Conservation (phyloP, 2,888 invertebrate genomes). For the Ceraclea dissimilis region DNA sequence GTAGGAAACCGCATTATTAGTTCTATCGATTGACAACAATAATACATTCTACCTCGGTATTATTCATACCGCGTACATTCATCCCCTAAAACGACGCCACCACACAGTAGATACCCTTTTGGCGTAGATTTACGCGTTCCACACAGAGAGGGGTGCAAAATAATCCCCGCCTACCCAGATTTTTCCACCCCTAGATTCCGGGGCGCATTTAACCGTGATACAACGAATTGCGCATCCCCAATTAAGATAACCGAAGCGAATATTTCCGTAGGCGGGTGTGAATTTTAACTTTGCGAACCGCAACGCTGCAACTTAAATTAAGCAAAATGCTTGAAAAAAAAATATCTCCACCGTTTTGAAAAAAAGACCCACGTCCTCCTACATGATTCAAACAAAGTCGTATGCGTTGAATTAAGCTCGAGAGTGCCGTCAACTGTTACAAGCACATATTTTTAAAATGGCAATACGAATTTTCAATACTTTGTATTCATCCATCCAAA, state of each 20-base stretch:
- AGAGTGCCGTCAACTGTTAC: no score
- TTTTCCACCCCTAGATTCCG: constrained; percentile 5
- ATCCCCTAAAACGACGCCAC: not conserved
- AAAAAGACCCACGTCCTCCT: no score
- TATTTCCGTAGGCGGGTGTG: constrained; percentile 10
- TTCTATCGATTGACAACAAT: not conserved
- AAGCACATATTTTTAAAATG: no score
- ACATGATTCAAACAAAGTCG: no score
- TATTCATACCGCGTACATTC: not conserved
- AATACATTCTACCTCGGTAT: not conserved
- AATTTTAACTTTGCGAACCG: not conserved
- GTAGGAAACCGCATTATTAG: no score
- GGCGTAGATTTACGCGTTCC: constrained; percentile 1
- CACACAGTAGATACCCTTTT: not conserved
- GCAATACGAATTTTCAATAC: no score
- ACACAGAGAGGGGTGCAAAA: not conserved
- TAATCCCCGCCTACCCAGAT: constrained; percentile 9
- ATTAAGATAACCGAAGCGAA: constrained; percentile 13
- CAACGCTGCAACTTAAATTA: constrained; percentile 1
- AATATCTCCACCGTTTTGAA: no score
- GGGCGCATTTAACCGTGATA: constrained; percentile 11
- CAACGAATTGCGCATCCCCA: constrained; percentile 11
- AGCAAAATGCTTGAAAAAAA: not conserved
- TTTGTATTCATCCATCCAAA: no score
- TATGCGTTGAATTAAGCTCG: no score